Conservation (phyloP, 92 coral and sea anemone genomes). For the Umimayanthus chanpuru region DNA sequence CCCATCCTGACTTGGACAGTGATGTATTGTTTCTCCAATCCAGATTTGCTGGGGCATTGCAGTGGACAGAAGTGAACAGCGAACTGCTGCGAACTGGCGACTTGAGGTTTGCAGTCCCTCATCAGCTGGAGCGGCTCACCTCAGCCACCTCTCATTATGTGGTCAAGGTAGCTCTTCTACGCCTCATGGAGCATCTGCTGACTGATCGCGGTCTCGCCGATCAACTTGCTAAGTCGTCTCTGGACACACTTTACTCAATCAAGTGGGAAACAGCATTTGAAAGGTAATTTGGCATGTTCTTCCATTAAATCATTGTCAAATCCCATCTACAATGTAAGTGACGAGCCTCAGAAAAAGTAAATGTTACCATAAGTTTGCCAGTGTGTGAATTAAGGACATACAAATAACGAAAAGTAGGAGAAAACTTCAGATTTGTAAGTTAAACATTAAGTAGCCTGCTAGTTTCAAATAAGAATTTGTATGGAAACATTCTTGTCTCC, state of each 20-base stretch:
- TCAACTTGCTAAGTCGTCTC: constrained; percentile 39
- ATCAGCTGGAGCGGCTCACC: constrained; percentile 62
- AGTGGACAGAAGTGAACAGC: constrained; percentile 74
- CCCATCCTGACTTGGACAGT: neutral
- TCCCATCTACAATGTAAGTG: no score
- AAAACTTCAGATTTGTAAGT: no score
- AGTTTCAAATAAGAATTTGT: no score
- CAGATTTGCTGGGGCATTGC: constrained; percentile 70
- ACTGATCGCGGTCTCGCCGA: constrained; percentile 62
- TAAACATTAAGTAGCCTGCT: no score
- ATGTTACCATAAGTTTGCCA: no score
- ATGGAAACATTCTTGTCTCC: no score
- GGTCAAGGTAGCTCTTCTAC: constrained; percentile 71
- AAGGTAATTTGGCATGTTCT: constrained; percentile 55
- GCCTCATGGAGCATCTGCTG: constrained; percentile 66
- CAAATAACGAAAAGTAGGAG: no score
- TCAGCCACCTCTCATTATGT: constrained; percentile 83
- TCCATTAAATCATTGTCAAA: neutral
- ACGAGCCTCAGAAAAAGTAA: no score
- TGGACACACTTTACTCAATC: constrained; percentile 65
- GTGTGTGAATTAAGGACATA: no score
- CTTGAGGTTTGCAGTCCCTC: constrained; percentile 52
- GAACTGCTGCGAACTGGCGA: constrained; percentile 72
- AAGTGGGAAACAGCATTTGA: constrained; percentile 88
- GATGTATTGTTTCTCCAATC: neutral